These are phyloP conservation scores for Scrobipalpa costella DNA, from an alignment of 2,888 invertebrate genomes.

Conservation along the genomic window DNA sequence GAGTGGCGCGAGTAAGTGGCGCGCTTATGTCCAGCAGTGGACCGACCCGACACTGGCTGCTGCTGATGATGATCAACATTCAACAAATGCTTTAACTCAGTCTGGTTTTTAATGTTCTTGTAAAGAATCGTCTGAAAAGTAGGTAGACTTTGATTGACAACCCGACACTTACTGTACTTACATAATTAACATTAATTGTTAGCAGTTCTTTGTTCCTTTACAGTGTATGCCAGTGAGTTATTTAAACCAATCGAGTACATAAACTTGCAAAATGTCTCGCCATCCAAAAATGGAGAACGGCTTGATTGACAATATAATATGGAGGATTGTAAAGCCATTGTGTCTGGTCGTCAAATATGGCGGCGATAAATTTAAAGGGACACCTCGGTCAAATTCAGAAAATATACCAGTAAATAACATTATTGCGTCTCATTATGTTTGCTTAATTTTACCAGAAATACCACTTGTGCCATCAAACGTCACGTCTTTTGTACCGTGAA, in stretches of 20 bases:
- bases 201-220: conserved; percentile 18
- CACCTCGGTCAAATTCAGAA: too few relatives aligned
- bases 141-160: background rate
- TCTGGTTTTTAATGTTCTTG: too few relatives aligned
- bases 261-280: background rate
- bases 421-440: background rate
- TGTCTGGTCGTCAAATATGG: too few relatives aligned
- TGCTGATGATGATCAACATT: too few relatives aligned
- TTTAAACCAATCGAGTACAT: background rate
- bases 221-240: background rate
- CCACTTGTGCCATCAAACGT: conserved; percentile 30
- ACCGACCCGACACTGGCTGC: too few relatives aligned
- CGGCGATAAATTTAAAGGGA: too few relatives aligned
- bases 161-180: background rate
- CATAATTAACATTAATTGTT: conserved; percentile 15
- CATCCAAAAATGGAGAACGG: background rate
- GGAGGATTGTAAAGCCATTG: too few relatives aligned
- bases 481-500: conserved; percentile 34
- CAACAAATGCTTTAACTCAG: too few relatives aligned
- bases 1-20: too few relatives aligned
- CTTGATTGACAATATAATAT: too few relatives aligned
- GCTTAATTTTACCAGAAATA: background rate
- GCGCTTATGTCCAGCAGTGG: too few relatives aligned
- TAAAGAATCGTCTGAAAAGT: background rate
- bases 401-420: too few relatives aligned